Evolutionary conservation across 2,113 vertebrate genomes (phyloP), one percentile per base, ranked within the genome.

Genomic region (Psittacara wagleri): DNA sequence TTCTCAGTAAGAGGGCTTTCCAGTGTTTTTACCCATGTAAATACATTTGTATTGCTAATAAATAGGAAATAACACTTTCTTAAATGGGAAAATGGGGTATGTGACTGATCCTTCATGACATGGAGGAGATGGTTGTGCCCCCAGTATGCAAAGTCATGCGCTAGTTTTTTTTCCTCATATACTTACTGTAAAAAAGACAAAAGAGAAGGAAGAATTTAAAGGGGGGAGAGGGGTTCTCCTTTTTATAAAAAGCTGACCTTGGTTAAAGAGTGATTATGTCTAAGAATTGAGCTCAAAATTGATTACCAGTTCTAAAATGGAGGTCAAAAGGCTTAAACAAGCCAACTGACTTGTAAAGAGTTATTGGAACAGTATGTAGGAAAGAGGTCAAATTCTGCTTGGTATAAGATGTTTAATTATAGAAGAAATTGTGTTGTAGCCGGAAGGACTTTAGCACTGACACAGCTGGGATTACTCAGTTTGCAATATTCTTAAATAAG

Each of bases 1-100:
- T 66, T 90, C 63, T 52, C 52, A 91, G 51, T 76, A 55, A 64
- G 57, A 88, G 80, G 74, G 80, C 33, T 89, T 91, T 87, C 86
- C 51, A 44, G 63, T 91, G 75, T 88, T 88, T 83, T 54, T n/a
- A 70, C 31, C 4, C 46, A 29, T 51, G 25, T 84, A 74, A 92
- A 81, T 69, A 31, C 27, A 29, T 61, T 85, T 73, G 16, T 61
- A 62, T 90, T 91, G 70, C 82, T 88, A 64, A 82, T 83, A 48
- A 67, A 46, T 16, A 48, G 20, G 57, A 51, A 79, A 93, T 89
- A 10, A 10, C 27, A 46, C 61, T 92, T 83, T 67, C 74, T 79
- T 57, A 80, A 92, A 70, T 49, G 44, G 51, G 35, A 55, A 57
- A 57, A 64, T 14, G 10, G 9, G 28, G 81, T 87, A 49, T n/a